Evolutionary conservation across 1,140 invertebrate species (phyloP).

Genomic region (Tetraneura akinire): DNA sequence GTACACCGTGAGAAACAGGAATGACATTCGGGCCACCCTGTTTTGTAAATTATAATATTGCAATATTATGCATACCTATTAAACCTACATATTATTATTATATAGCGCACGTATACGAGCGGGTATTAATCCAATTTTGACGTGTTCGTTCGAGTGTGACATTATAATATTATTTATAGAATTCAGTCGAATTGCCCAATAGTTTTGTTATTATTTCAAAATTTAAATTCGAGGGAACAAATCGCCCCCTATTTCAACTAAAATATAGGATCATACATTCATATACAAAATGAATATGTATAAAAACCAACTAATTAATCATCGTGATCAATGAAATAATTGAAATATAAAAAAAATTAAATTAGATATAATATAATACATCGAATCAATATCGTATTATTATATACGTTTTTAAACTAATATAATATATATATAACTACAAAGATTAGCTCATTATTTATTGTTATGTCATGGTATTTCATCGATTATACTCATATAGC

Average conservation of each 20-base stretch:
- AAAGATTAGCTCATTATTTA: background rate
- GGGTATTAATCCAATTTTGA: conserved; percentile 16
- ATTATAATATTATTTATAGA: conserved; percentile 28
- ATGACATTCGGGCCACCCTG: conserved; percentile 14
- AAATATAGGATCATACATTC: background rate
- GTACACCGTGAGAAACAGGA: conserved; percentile 3
- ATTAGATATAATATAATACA: no score
- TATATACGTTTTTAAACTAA: no score
- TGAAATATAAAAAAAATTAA: no score
- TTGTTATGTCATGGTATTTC: background rate
- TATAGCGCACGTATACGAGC: background rate
- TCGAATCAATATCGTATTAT: no score
- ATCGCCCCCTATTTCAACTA: background rate
- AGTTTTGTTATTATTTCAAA: conserved; percentile 17
- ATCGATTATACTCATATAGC: background rate
- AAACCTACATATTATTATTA: no score
- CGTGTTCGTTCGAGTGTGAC: conserved; percentile 1
- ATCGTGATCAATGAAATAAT: no score
- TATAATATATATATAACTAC: no score
- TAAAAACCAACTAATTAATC: no score
- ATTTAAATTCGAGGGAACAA: background rate
- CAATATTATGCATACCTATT: no score
- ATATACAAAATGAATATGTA: no score
- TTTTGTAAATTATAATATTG: conserved; percentile 2
- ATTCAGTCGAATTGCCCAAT: conserved; percentile 3